Percentiles rank a stretch among this genome's conserved stretches.
These are phyloP conservation scores for Polydrusus pterygomalis DNA, from an alignment of 2,888 invertebrate species.

Conservation along the genomic window DNA sequence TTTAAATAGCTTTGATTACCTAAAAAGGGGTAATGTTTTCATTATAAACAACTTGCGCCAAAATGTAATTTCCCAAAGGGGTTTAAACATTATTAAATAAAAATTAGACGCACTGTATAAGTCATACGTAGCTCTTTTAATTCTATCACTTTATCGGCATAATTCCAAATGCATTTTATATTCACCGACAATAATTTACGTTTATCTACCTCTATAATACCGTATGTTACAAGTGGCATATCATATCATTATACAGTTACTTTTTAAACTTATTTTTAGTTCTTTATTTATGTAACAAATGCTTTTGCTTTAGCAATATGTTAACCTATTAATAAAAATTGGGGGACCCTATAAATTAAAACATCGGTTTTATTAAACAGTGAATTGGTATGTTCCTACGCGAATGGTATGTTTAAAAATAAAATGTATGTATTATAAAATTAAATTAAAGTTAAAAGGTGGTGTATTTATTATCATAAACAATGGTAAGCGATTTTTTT, in stretches of 20 bases:
- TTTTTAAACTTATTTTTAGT: slow-evolving; percentile 44
- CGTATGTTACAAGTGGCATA: slow-evolving; percentile 14
- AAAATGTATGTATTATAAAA: neutral
- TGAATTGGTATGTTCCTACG: neutral
- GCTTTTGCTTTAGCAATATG: slow-evolving; percentile 19
- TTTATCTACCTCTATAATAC: slow-evolving; percentile 20
- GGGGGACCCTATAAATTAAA: slow-evolving; percentile 29
- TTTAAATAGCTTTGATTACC: slow-evolving; percentile 83
- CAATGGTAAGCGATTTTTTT: too few species aligned
- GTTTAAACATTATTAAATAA: too few species aligned
- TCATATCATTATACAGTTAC: slow-evolving; percentile 29
- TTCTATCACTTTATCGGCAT: slow-evolving; percentile 4
- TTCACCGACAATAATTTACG: neutral
- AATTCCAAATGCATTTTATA: slow-evolving; percentile 10
- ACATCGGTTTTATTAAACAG: slow-evolving; percentile 6
- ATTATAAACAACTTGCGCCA: too few species aligned
- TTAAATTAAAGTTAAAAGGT: too few species aligned
- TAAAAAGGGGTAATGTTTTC: slow-evolving; percentile 62
- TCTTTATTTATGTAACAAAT: slow-evolving; percentile 33
- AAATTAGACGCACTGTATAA: too few species aligned
- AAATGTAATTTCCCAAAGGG: too few species aligned
- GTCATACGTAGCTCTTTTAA: neutral
- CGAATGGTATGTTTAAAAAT: too few species aligned
- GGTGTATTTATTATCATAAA: too few species aligned
- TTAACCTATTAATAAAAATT: slow-evolving; percentile 34